Evolutionary conservation across 2,113 vertebrate genomes (phyloP).

Genomic region (Nothobranchius furzeri): DNA sequence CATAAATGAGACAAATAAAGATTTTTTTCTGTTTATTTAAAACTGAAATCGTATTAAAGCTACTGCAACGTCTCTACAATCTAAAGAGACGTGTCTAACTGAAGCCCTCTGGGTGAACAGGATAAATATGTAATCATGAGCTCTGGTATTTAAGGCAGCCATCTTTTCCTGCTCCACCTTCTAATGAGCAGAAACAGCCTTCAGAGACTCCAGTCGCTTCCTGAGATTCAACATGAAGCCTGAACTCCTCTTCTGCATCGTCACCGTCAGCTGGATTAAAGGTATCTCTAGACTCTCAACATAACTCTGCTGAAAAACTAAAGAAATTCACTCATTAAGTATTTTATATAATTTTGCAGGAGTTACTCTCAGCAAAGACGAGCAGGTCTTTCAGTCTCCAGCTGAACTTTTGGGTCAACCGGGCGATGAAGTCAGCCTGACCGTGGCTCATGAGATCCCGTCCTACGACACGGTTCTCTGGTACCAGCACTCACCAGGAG

Average conservation of each 20-base stretch:
- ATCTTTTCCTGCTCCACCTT: slow-evolving; percentile 38
- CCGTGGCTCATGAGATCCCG: slow-evolving; percentile 19
- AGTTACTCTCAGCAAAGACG: slow-evolving; percentile 26
- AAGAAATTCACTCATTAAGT: not conserved
- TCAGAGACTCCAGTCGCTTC: not conserved
- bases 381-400: slow-evolving; percentile 52
- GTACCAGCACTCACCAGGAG: slow-evolving; percentile 51
- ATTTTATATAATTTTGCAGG: slow-evolving; percentile 7
- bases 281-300: slow-evolving; percentile 19
- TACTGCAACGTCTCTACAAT: too few species aligned
- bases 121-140: too few species aligned
- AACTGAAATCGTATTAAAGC: too few species aligned
- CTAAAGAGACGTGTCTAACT: too few species aligned
- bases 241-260: not conserved
- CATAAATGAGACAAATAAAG: too few species aligned
- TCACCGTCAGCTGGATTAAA: slow-evolving; percentile 27
- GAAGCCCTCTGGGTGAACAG: not conserved
- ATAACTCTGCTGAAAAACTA: not conserved
- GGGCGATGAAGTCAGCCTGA: slow-evolving; percentile 9
- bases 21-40: too few species aligned
- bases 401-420: slow-evolving; percentile 12
- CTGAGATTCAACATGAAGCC: slow-evolving; percentile 41
- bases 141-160: not conserved
- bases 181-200: not conserved
- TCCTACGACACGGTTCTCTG: slow-evolving; percentile 57